These are phyloP conservation scores for Phalloptychus januarius DNA, from an alignment of 2,797 vertebrate genomes.

Conservation along the genomic window DNA sequence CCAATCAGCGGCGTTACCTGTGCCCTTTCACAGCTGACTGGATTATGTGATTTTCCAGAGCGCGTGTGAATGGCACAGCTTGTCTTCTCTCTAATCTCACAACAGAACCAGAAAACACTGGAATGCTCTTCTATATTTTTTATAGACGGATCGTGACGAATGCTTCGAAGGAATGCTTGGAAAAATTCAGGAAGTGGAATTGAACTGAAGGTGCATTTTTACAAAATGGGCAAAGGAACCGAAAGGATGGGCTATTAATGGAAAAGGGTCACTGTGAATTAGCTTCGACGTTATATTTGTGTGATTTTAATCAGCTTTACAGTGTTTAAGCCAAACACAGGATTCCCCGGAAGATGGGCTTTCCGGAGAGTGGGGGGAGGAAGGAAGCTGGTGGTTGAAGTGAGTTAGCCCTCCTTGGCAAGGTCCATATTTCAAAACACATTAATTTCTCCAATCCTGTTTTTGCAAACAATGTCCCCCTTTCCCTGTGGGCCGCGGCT, in stretches of 20 bases:
- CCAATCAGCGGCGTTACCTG: slow-evolving; percentile 62
- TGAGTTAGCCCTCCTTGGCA: slow-evolving; percentile 71
- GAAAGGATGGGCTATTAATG: slow-evolving; percentile 40
- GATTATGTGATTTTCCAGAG: slow-evolving; percentile 74
- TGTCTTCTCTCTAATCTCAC: slow-evolving; percentile 69
- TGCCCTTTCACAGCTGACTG: slow-evolving; percentile 70
- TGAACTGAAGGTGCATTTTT: slow-evolving; percentile 65
- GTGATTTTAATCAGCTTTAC: slow-evolving; percentile 76
- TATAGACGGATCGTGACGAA: slow-evolving; percentile 54
- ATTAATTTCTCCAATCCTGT: slow-evolving; percentile 76
- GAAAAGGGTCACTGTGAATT: slow-evolving; percentile 73
- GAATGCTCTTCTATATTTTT: slow-evolving; percentile 56
- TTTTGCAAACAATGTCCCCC: slow-evolving; percentile 76
- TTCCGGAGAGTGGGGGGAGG: slow-evolving; percentile 42
- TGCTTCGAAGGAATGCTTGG: slow-evolving; percentile 66
- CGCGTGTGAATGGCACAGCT: slow-evolving; percentile 74
- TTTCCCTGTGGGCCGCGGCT: slow-evolving; percentile 66
- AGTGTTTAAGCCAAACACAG: slow-evolving; percentile 68
- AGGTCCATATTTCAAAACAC: slow-evolving; percentile 77
- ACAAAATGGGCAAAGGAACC: slow-evolving; percentile 56
- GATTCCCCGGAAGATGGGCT: slow-evolving; percentile 70
- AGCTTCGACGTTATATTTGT: slow-evolving; percentile 68
- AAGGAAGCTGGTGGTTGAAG: slow-evolving; percentile 8
- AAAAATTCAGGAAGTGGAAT: slow-evolving; percentile 50
- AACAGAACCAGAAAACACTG: slow-evolving; percentile 47